Evolutionary conservation across 2,888 invertebrate species (phyloP), one percentile per base, ranked within the genome.

Genomic region (Nineta flava): DNA sequence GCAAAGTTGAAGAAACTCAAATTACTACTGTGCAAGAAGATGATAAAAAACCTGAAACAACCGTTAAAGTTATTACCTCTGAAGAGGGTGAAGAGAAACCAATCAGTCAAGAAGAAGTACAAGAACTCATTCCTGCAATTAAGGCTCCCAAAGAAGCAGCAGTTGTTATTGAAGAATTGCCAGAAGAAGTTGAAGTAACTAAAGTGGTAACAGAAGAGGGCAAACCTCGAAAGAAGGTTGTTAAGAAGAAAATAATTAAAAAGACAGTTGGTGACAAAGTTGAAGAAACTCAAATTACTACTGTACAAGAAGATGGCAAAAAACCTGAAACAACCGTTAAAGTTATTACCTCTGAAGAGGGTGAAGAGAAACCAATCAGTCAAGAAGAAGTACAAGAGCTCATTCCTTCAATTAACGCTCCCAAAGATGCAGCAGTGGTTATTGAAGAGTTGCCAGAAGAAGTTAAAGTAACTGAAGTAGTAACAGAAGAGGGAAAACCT

Each of bases 391-490:
- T 17, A 13, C 3, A 13, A 13, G 34, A 41, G 50, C 17, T 45
- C 26, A 48, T 52, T 49, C 40, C 52, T 46, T 56, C 54, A 54
- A 17, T 57, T 42, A 55, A 47, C n/a, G n/a, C n/a, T 9, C 47
- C 13, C 7, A 7, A n/a, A 12, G 65, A 66, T 52, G 70, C 70
- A 17, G 69, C 74, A 54, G 61, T 75, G 2, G 70, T 76, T 0
- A 75, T 77, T 58, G 72, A 73, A 60, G 71, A 70, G 62, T 61
- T 71, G 21, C 54, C 64, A 55, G 68, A 71, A 7, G 68, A 69
- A 61, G 60, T 59, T 10, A 63, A 57, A 52, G 58, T 62, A 2
- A 58, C 61, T 5, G 51, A 50, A 13, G 50, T 56, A 16, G 51
- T 53, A 48, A 54, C 52, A 52, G 55, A 43, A 53, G 56, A 57